Base-by-base conservation (phyloP, 64 coral and sea anemone genomes). In the Montipora sp. region DNA sequence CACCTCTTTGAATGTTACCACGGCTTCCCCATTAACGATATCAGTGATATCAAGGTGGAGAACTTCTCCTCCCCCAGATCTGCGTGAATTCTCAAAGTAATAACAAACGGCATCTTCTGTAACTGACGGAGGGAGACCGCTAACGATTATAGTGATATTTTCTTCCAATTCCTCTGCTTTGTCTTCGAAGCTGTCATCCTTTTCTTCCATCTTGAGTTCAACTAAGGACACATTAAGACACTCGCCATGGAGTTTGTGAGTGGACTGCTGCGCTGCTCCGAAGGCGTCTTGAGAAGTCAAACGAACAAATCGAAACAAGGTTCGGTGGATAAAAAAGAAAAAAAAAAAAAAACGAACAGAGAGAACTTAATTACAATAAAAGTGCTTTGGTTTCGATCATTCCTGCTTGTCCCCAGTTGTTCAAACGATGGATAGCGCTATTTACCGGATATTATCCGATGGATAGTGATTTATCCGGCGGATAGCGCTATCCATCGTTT, bases 51-150 rank as follows among this genome's bases (percentile, higher is more conserved):
- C 18, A 13, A 90, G 1, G 20, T 66, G 3, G 3, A n/a, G 49
- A 60, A 92, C 70, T 2, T 83, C 21, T 3, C 94, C 94, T 76
- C 94, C 94, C 13, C 89, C 89, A 73, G 94, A 95, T 36, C 89
- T 36, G 3, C 89, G 65, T 20, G 76, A 3, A 59, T 95, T 95
- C 19, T 91, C 94, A 61, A 95, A 90, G 75, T 95, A 95, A 15
- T 83, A 80, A 16, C 11, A 16, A 5, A 95, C 19, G 2, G 94
- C 14, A 61, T 95, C 84, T 53, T 92, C 79, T 43, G 83, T 92
- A 19, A 89, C 88, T 23, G 63, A 80, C 0, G 66, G 1, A 22
- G 65, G 46, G 58, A 95, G 71, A 14, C 68, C 94, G 68, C 57
- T 87, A n/a, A 92, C 53, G 46, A 90, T 66, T 18, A 83, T 83